Evolutionary conservation across 2,113 vertebrate species (phyloP).

Genomic region (Peromyscus maniculatus): DNA sequence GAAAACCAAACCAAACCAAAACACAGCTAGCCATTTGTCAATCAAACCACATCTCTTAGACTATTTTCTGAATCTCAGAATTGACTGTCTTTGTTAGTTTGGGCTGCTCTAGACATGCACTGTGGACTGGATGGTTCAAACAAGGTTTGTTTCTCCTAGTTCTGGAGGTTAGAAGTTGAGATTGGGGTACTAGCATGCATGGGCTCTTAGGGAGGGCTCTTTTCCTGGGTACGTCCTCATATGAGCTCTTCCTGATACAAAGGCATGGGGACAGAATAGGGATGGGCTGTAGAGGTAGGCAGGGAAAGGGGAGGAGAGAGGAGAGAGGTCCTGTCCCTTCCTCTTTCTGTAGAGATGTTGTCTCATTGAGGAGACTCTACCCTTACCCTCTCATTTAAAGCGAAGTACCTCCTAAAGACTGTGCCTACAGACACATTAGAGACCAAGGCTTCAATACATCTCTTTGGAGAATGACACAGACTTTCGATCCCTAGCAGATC

Average conservation of each 20-base stretch:
- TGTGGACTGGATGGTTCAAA: neutral
- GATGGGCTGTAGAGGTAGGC: no score
- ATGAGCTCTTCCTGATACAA: neutral
- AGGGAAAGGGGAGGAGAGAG: accelerated
- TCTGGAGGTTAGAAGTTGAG: neutral
- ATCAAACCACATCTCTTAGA: neutral
- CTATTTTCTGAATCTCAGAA: neutral
- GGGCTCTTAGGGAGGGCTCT: neutral
- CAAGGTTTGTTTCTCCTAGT: neutral
- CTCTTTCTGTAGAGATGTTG: neutral
- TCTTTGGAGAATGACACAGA: neutral
- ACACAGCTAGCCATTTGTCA: neutral
- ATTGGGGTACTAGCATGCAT: no score
- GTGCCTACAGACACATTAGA: no score
- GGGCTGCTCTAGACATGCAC: neutral
- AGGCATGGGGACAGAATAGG: no score
- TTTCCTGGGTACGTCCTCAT: neutral
- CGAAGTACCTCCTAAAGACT: neutral
- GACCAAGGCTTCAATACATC: neutral
- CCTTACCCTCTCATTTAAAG: neutral
- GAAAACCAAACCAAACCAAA: neutral
- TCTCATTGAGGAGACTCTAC: neutral
- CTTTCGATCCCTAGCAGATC: no score
- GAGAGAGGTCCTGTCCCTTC: neutral
- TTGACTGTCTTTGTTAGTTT: neutral